Percentiles rank a stretch among this genome's conserved stretches.
Evolutionary conservation across 2,797 vertebrate species (phyloP).

Genomic region (Brachymystax lenok): DNA sequence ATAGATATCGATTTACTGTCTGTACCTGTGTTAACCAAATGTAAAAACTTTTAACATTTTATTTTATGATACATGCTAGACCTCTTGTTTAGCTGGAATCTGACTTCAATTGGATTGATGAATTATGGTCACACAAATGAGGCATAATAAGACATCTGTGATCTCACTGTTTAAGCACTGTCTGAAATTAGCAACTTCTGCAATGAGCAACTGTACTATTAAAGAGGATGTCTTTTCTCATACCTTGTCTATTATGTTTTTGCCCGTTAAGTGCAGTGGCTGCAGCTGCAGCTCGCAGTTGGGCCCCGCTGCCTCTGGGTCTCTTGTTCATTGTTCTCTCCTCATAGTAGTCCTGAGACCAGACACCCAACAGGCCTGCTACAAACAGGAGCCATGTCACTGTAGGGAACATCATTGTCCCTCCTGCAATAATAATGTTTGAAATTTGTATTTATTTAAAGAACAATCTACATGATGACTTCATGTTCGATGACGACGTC

Average conservation of each 20-base stretch:
- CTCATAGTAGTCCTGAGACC: conserved; percentile 76
- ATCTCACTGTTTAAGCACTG: not conserved
- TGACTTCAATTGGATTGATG: not conserved
- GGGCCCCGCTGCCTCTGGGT: conserved; percentile 50
- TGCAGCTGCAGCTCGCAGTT: conserved; percentile 43
- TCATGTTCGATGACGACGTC: not conserved
- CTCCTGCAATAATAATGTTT: conserved; percentile 37
- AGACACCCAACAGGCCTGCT: conserved; percentile 68
- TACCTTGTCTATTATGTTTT: conserved; percentile 83
- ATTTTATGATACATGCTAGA: too few relatives aligned
- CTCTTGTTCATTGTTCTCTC: conserved; percentile 70
- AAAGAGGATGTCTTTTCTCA: conserved; percentile 33
- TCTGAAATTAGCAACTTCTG: not conserved
- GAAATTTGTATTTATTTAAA: not conserved
- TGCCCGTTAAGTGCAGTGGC: conserved; percentile 61
- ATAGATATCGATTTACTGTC: not conserved
- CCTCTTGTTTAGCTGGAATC: too few relatives aligned
- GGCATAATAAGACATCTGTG: not conserved
- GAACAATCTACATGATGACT: not conserved
- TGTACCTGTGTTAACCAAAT: not conserved
- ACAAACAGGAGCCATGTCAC: conserved; percentile 75
- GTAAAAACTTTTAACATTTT: not conserved
- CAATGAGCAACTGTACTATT: too few relatives aligned
- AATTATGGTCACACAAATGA: not conserved
- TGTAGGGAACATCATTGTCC: conserved; percentile 66